Evolutionary conservation across 2,888 invertebrate species (phyloP).

Genomic region (Stegophylla sp.): DNA sequence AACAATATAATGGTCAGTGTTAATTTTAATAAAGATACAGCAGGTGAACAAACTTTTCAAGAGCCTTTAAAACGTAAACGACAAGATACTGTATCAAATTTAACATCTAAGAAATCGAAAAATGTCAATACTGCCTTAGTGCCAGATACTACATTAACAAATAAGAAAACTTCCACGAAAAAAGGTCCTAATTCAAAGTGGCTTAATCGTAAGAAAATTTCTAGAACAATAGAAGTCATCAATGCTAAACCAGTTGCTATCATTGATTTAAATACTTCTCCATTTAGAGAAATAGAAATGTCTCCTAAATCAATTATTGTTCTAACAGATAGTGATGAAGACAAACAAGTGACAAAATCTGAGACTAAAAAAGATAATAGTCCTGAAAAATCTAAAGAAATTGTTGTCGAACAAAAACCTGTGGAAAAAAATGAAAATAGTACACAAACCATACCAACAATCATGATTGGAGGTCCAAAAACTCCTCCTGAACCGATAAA

Average conservation of each 20-base stretch:
- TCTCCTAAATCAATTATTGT: constrained; percentile 83
- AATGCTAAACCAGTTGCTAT: constrained; percentile 81
- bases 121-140: constrained; percentile 22
- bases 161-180: constrained; percentile 60
- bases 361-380: constrained; percentile 48
- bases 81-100: constrained; percentile 64
- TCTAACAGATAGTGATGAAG: constrained; percentile 78
- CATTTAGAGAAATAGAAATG: constrained; percentile 81
- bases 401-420: constrained; percentile 63
- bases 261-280: constrained; percentile 84
- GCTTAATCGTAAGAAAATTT: constrained; percentile 58
- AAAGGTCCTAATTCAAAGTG: constrained; percentile 60
- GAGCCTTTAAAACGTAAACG: constrained; percentile 65
- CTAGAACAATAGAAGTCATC: constrained; percentile 62
- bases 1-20: constrained; percentile 92
- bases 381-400: constrained; percentile 62
- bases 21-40: constrained; percentile 70
- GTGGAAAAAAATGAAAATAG: constrained; percentile 62
- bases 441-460: constrained; percentile 51
- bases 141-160: background rate
- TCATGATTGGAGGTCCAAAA: constrained; percentile 72
- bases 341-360: constrained; percentile 54
- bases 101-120: constrained; percentile 45
- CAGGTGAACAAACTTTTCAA: constrained; percentile 60
- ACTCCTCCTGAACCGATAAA: constrained; percentile 78